These are phyloP conservation scores for Ganaspis brasiliensis DNA, from an alignment of 2,888 invertebrate species.

Conservation along the genomic window DNA sequence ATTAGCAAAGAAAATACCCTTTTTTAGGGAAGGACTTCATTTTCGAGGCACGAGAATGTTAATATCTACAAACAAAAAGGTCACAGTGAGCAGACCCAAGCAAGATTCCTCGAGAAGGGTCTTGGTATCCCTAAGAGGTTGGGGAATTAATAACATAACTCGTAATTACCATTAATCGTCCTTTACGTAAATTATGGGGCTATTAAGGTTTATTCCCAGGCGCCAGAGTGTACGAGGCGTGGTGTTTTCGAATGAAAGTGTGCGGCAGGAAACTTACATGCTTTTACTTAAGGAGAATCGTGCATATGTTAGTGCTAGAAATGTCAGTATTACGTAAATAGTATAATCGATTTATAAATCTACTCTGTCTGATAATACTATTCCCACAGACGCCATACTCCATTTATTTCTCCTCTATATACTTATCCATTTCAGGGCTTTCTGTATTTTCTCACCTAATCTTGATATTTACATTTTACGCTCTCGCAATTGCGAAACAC, in stretches of 20 bases:
- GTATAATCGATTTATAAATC: constrained; percentile 26
- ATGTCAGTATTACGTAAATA: constrained; percentile 34
- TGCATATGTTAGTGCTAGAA: constrained; percentile 24
- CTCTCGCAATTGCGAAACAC: neutral
- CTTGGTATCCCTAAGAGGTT: constrained; percentile 40
- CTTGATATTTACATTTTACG: neutral
- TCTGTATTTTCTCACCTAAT: constrained; percentile 12
- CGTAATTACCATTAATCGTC: constrained; percentile 63
- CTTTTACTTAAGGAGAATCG: constrained; percentile 20
- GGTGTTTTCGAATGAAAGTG: constrained; percentile 49
- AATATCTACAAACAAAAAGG: constrained; percentile 28
- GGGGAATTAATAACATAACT: constrained; percentile 58
- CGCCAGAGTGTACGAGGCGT: constrained; percentile 54
- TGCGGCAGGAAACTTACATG: constrained; percentile 31
- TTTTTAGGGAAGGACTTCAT: constrained; percentile 4
- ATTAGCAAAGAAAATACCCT: constrained; percentile 4
- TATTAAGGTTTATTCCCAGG: constrained; percentile 57
- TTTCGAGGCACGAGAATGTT: constrained; percentile 22
- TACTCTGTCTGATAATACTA: constrained; percentile 12
- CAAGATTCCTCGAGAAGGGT: constrained; percentile 32
- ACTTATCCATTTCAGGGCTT: constrained; percentile 7
- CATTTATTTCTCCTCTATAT: neutral
- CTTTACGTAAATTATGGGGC: constrained; percentile 59
- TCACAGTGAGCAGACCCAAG: constrained; percentile 8
- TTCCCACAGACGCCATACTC: constrained; percentile 19